Evolutionary conservation across 1,140 invertebrate species (phyloP), one percentile per base, ranked within the genome.

Genomic region (Nasonia vitripennis): DNA sequence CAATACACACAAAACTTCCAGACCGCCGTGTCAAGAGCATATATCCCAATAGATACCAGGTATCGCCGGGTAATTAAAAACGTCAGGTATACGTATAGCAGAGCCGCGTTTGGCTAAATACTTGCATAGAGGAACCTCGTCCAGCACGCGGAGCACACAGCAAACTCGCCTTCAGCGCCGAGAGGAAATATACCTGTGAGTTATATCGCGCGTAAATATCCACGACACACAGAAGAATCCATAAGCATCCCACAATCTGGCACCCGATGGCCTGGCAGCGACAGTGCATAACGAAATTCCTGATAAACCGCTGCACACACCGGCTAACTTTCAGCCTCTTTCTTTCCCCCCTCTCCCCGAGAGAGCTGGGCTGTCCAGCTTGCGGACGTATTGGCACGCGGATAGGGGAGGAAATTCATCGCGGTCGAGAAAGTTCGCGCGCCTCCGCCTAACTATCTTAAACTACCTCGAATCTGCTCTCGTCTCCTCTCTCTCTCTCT

Each of bases 381-480:
- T 74, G 75, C 75, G 85, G 83, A 88, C 74, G 80, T 85, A 88
- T 88, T 86, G 88, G 86, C 87, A 84, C 81, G 80, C 78, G 71
- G 68, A 4, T 17, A 7, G 2, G 55, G 70, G 27, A 37, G 87
- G 84, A 90, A 90, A 90, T 91, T 89, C 87, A 89, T 86, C 87
- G 88, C 77, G 88, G 89, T 90, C 68, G 68, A 34, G 23, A 11
- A 62, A 83, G 41, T 75, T 75, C 20, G 20, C 48, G 71, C 34
- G 31, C 20, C 48, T 14, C 23, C 34, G 83, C 51, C 86, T 84
- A 90, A 91, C 90, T 90, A 90, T 91, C 89, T 88, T 89, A 87
- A 90, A 91, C 87, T 91, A 86, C 84, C 88, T 83, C 73, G 75
- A 83, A 83, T 83, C 73, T 67, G 71, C 34, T 81, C 80, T 70